These are phyloP conservation scores for Muscina levida DNA, from an alignment of 2,888 invertebrate species.

Conservation along the genomic window DNA sequence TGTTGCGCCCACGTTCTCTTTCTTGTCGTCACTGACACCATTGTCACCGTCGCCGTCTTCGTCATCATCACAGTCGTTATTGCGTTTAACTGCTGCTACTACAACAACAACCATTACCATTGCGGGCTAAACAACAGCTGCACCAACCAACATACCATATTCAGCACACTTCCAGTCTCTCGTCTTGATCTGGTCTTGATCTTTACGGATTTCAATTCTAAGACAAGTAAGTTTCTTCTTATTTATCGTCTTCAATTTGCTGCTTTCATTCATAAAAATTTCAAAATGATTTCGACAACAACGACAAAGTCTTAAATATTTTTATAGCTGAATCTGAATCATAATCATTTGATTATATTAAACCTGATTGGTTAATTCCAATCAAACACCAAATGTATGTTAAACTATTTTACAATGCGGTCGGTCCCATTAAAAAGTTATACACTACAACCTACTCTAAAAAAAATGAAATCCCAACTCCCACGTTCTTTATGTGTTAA, in stretches of 20 bases:
- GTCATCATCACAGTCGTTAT: neutral
- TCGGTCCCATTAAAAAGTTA: constrained; percentile 27
- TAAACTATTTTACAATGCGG: constrained; percentile 6
- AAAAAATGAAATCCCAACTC: constrained; percentile 35
- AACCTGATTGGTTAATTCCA: constrained; percentile 11
- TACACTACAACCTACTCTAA: constrained; percentile 60
- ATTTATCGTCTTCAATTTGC: constrained; percentile 7
- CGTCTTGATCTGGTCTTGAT: neutral
- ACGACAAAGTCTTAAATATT: neutral
- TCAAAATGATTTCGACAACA: neutral
- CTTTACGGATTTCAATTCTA: constrained; percentile 19
- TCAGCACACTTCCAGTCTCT: neutral
- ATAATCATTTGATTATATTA: constrained; percentile 6
- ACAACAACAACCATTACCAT: neutral
- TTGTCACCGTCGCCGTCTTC: constrained; percentile 1
- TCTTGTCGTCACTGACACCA: neutral
- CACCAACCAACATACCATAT: neutral
- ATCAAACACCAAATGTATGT: constrained; percentile 18
- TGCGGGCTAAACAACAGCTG: neutral
- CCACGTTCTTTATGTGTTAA: constrained; percentile 57
- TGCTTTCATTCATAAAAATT: too few species aligned
- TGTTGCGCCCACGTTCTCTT: constrained; percentile 35
- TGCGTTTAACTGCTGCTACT: neutral
- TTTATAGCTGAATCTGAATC: neutral
- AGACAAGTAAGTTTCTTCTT: constrained; percentile 12